Evolutionary conservation across 2,113 vertebrate genomes (phyloP).

Genomic region (Sorex araneus): DNA sequence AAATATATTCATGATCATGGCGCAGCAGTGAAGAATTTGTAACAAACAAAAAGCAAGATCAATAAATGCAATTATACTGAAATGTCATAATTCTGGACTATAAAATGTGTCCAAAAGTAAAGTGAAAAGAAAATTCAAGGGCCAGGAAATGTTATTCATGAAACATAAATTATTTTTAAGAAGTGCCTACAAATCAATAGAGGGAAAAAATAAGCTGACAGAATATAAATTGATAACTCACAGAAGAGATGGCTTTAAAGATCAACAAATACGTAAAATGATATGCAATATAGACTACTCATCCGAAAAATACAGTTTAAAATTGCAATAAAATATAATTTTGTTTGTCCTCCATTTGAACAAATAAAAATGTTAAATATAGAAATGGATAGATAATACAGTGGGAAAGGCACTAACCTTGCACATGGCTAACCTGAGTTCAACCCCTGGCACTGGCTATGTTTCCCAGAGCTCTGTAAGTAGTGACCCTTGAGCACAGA

Average conservation of each 20-base stretch:
- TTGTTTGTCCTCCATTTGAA: neutral
- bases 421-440: no score
- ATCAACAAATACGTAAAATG: conserved; percentile 4
- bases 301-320: conserved; percentile 51
- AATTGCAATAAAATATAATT: conserved; percentile 37
- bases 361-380: neutral
- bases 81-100: conserved; percentile 21
- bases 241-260: conserved; percentile 45
- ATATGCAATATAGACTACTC: neutral
- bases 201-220: neutral
- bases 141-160: conserved; percentile 21
- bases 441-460: no score
- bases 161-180: conserved; percentile 61
- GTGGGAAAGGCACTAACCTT: no score
- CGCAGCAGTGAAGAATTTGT: conserved; percentile 27
- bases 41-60: conserved; percentile 55
- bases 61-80: conserved; percentile 33
- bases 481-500: no score
- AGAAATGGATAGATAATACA: no score
- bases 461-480: no score
- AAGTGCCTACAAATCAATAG: neutral
- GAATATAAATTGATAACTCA: conserved; percentile 46
- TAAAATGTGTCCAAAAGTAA: conserved; percentile 56
- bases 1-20: conserved; percentile 24
- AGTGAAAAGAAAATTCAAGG: conserved; percentile 39